phyloP scores from a whole-genome alignment of 2,797 vertebrate species.

The Pogoniulus pusillus region DNA sequence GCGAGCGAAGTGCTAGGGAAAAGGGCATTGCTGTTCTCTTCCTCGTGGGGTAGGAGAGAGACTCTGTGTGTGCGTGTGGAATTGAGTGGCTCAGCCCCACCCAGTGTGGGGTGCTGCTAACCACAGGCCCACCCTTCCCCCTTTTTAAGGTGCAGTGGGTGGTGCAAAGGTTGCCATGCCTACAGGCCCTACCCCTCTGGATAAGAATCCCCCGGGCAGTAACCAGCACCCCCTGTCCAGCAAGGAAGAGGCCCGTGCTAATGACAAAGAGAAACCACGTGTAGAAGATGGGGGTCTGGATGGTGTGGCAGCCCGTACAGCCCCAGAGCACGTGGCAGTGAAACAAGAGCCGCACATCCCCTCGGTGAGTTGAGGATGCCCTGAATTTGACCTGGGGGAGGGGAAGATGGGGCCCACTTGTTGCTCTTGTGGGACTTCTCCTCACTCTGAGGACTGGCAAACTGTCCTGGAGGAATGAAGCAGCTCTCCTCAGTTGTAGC shows the following conservation, averaged over 20 bases:
- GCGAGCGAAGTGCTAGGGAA: neutral
- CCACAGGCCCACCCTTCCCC: conserved; percentile 88
- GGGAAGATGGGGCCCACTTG: neutral
- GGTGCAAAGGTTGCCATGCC: conserved; percentile 98
- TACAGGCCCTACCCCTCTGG: conserved; percentile 90
- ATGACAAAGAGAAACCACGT: conserved; percentile 87
- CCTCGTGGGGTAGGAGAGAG: neutral
- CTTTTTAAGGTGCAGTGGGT: conserved; percentile 99
- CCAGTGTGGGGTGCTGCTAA: conserved; percentile 75
- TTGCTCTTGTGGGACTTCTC: neutral
- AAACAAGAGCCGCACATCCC: conserved; percentile 88
- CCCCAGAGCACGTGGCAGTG: conserved; percentile 86
- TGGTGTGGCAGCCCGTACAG: conserved; percentile 80
- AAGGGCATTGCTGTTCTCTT: neutral
- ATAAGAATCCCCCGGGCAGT: conserved; percentile 89
- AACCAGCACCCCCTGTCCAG: conserved; percentile 89
- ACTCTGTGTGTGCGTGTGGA: neutral
- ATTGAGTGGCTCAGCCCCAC: neutral
- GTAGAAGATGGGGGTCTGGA: conserved; percentile 86
- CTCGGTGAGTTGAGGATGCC: conserved; percentile 75
- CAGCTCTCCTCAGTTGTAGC: neutral
- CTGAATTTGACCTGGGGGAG: neutral
- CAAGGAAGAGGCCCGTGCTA: conserved; percentile 88
- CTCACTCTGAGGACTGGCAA: neutral
- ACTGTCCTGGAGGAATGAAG: neutral